These are phyloP conservation scores for Bombus picipes DNA, from an alignment of 1,140 invertebrate species.

Conservation along the genomic window DNA sequence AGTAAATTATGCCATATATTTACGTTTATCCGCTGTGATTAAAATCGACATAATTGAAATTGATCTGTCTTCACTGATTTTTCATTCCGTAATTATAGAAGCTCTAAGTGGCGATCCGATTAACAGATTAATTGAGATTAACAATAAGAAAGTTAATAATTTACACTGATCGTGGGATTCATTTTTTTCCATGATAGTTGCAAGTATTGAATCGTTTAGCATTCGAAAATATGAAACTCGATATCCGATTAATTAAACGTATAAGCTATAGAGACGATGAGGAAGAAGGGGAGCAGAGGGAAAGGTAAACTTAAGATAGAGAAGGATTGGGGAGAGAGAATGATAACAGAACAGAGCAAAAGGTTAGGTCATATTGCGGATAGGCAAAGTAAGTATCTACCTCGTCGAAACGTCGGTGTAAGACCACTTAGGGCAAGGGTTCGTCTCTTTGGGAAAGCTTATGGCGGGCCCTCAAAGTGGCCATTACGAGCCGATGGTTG, in stretches of 20 bases:
- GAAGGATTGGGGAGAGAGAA: neutral
- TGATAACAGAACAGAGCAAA: constrained; percentile 47
- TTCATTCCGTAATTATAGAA: neutral
- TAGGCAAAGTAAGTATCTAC: constrained; percentile 74
- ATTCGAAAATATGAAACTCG: constrained; percentile 52
- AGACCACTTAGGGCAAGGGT: constrained; percentile 76
- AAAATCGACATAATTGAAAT: neutral
- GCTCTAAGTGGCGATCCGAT: neutral
- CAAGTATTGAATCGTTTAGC: neutral
- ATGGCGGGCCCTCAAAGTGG: constrained; percentile 79
- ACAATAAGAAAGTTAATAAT: neutral
- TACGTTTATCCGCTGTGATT: neutral
- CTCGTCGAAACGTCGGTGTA: constrained; percentile 73
- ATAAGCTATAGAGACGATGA: constrained; percentile 13
- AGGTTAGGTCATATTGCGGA: constrained; percentile 72
- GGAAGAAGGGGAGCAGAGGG: neutral
- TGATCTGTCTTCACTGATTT: neutral
- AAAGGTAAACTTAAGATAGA: constrained; percentile 38
- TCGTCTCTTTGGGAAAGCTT: constrained; percentile 75
- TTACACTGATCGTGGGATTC: neutral
- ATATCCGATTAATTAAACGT: constrained; percentile 72
- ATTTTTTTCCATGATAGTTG: no score
- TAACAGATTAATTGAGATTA: neutral
- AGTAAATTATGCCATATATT: neutral
- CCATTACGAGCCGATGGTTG: constrained; percentile 77